These are phyloP conservation scores for Melolontha melolontha DNA, from an alignment of 2,888 invertebrate genomes.

Conservation along the genomic window DNA sequence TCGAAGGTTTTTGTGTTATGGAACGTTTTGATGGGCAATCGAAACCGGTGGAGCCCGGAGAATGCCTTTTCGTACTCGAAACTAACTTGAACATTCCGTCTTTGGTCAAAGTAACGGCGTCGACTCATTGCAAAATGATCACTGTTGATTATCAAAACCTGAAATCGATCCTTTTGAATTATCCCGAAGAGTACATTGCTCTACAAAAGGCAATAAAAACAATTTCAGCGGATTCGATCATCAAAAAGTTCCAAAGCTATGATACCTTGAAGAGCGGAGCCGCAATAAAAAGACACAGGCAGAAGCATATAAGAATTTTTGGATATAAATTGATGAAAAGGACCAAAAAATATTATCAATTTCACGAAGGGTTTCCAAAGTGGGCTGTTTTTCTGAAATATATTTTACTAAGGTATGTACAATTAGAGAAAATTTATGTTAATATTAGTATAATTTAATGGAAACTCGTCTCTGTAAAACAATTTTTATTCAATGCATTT, in stretches of 20 bases:
- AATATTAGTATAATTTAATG: no score
- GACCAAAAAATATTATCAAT: conserved; percentile 33
- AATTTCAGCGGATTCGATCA: not conserved
- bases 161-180: conserved; percentile 25
- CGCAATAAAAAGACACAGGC: not conserved
- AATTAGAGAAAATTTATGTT: no score
- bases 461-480: no score
- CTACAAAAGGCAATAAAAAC: conserved; percentile 5
- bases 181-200: conserved; percentile 5
- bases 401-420: conserved; percentile 44
- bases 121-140: conserved; percentile 48
- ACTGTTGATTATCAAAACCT: conserved; percentile 22
- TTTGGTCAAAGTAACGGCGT: conserved; percentile 47
- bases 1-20: conserved; percentile 50
- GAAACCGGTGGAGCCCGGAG: conserved; percentile 44
- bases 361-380: conserved; percentile 35
- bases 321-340: conserved; percentile 38
- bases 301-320: conserved; percentile 14
- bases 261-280: not conserved
- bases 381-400: conserved; percentile 35
- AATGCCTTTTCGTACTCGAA: conserved; percentile 49
- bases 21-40: conserved; percentile 16
- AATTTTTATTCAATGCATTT: no score
- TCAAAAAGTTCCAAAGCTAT: not conserved
- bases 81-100: conserved; percentile 47